These are phyloP conservation scores for human DNA, from an alignment of 2,113 vertebrate genomes.

Conservation along the genomic window GRCh38 chrX:40383501-40384000, in stretches of 20 bases:
- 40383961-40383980: not conserved
- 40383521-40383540: not conserved
- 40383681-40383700: not conserved
- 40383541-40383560: not conserved
- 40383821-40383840: not conserved
- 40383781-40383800: not conserved
- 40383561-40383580: not conserved
- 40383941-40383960: not conserved
- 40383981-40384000: not conserved
- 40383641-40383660: not conserved
- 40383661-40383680: not conserved
- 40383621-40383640: not conserved
- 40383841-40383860: not conserved
- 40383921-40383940: not conserved
- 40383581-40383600: not conserved
- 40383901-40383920: not conserved
- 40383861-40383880: not conserved
- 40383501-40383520: not conserved
- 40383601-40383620: conserved; percentile 40
- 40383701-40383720: not conserved
- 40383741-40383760: not conserved
- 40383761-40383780: not conserved
- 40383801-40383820: not conserved
- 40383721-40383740: not conserved
- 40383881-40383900: not conserved